phyloP scores from a whole-genome alignment of 2,797 vertebrate species.

The Acanthurus leucopareius region DNA sequence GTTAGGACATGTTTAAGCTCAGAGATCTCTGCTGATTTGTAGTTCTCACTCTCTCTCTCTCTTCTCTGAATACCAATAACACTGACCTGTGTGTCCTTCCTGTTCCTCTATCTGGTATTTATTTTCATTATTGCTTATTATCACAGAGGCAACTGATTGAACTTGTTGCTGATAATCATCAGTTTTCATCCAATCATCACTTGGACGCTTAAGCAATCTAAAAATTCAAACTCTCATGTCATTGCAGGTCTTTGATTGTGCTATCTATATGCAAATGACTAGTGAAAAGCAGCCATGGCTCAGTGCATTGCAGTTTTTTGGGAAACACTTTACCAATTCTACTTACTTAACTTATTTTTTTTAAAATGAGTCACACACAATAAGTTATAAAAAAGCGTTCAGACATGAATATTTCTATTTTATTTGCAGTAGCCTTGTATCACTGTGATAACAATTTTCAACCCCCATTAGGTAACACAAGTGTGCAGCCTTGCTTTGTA shows the following conservation, averaged over 20 bases:
- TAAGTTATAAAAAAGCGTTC: conserved; percentile 37
- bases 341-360: conserved; percentile 15
- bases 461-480: conserved; percentile 8
- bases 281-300: conserved; percentile 16
- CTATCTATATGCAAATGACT: conserved; percentile 79
- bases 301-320: conserved; percentile 33
- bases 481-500: conserved; percentile 12
- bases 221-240: conserved; percentile 39
- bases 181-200: conserved; percentile 63
- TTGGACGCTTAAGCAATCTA: conserved; percentile 57
- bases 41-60: neutral
- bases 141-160: conserved; percentile 51
- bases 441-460: conserved; percentile 23
- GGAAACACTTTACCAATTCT: conserved; percentile 19
- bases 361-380: conserved; percentile 32
- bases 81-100: conserved; percentile 52
- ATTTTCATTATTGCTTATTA: conserved; percentile 45
- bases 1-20: conserved; percentile 38
- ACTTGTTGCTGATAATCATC: conserved; percentile 58
- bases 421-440: conserved; percentile 31
- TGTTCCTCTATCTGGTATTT: conserved; percentile 31
- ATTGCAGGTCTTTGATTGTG: conserved; percentile 59
- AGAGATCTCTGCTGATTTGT: conserved; percentile 4
- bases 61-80: conserved; percentile 52
- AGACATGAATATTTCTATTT: neutral